Conservation (phyloP, 2,888 invertebrate genomes). For the Craniophora ligustri region DNA sequence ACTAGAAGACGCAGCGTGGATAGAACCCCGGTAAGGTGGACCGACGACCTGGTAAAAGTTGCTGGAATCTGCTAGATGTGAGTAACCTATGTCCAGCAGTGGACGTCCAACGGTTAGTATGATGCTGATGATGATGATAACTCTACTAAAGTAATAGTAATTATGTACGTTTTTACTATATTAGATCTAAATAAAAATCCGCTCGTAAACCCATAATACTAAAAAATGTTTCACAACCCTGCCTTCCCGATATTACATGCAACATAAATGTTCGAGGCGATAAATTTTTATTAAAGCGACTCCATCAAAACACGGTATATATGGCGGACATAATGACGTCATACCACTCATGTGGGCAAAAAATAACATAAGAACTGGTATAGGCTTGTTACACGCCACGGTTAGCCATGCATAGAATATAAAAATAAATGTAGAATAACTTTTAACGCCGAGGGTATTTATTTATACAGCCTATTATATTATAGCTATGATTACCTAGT, state of each 20-base stretch:
- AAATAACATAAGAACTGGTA: conserved; percentile 22
- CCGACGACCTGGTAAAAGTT: too few relatives aligned
- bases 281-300: conserved; percentile 15
- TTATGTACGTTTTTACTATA: too few relatives aligned
- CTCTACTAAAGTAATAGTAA: too few relatives aligned
- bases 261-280: conserved; percentile 9
- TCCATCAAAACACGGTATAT: conserved; percentile 13
- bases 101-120: too few relatives aligned
- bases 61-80: too few relatives aligned
- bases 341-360: conserved; percentile 2
- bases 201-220: background rate
- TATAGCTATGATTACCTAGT: too few relatives aligned
- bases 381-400: conserved; percentile 16
- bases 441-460: background rate
- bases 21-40: too few relatives aligned
- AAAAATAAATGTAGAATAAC: conserved; percentile 7
- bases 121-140: too few relatives aligned
- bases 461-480: too few relatives aligned
- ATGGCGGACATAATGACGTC: conserved; percentile 8
- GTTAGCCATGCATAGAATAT: conserved; percentile 11
- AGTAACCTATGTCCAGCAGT: too few relatives aligned
- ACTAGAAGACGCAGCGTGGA: too few relatives aligned
- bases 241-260: background rate
- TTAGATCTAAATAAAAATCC: too few relatives aligned
- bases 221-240: background rate